These are phyloP conservation scores for Oikopleura albicans DNA, from an alignment of 23 tunicate genomes.

Conservation along the genomic window DNA sequence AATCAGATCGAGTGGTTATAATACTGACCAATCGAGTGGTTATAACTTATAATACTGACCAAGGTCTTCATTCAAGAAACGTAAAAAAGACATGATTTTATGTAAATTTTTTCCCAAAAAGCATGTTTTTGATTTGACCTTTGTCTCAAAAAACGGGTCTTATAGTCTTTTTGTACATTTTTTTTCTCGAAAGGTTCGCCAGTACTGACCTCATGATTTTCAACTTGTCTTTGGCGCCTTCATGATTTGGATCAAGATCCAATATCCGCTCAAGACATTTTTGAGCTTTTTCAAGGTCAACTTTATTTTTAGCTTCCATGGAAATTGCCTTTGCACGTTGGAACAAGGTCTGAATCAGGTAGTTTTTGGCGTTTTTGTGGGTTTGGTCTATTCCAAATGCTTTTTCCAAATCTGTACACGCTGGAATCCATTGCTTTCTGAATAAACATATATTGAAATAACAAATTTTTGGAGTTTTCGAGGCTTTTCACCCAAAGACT, in stretches of 20 bases:
- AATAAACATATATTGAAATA: too few relatives aligned
- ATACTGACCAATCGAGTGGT: too few relatives aligned
- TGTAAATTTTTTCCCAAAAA: not conserved
- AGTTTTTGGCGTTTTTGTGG: constrained; percentile 66
- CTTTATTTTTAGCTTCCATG: constrained; percentile 21
- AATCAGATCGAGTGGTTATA: too few relatives aligned
- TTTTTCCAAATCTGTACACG: constrained; percentile 50
- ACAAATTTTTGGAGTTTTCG: too few relatives aligned
- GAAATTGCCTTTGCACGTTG: constrained; percentile 55
- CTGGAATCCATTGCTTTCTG: constrained; percentile 20
- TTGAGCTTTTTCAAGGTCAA: constrained; percentile 36
- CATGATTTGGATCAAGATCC: constrained; percentile 30
- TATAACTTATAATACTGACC: too few relatives aligned
- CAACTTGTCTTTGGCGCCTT: constrained; percentile 34
- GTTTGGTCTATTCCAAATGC: constrained; percentile 34
- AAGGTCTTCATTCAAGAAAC: too few relatives aligned
- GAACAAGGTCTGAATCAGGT: constrained; percentile 42
- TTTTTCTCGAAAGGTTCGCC: too few relatives aligned
- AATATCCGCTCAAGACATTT: constrained; percentile 34
- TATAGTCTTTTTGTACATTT: too few relatives aligned
- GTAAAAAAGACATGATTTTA: too few relatives aligned
- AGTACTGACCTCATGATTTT: constrained; percentile 13
- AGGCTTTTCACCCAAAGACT: too few relatives aligned
- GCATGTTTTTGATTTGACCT: too few relatives aligned
- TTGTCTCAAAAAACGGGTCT: too few relatives aligned